These are phyloP conservation scores for Cyphomyrus discorhynchus DNA, from an alignment of 2,113 vertebrate species.

Conservation along the genomic window DNA sequence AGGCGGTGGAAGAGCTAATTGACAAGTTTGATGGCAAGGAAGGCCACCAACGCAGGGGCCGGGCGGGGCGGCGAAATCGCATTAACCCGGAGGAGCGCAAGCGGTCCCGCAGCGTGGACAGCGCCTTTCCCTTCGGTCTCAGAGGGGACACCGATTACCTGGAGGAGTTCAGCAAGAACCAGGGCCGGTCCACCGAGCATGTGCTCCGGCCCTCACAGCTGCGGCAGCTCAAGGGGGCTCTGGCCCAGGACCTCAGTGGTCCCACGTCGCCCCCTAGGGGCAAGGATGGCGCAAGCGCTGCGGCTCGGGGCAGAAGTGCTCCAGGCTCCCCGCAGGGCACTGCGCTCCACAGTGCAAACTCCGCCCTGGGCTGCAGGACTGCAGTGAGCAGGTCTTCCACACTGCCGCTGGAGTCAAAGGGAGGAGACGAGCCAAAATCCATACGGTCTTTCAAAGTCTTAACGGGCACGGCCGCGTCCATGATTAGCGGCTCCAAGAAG, in stretches of 20 bases:
- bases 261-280: constrained; percentile 35
- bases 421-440: constrained; percentile 26
- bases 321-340: constrained; percentile 56
- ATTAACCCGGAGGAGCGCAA: constrained; percentile 82
- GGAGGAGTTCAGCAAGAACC: constrained; percentile 55
- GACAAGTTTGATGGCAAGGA: constrained; percentile 82
- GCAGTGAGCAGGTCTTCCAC: constrained; percentile 45
- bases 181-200: constrained; percentile 74
- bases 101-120: constrained; percentile 84
- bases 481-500: constrained; percentile 32
- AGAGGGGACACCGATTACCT: constrained; percentile 53
- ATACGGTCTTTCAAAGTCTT: constrained; percentile 30
- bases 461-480: constrained; percentile 35
- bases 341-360: constrained; percentile 36
- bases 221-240: constrained; percentile 53
- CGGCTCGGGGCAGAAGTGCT: constrained; percentile 37
- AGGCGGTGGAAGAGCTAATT: constrained; percentile 83
- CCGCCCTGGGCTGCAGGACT: constrained; percentile 44
- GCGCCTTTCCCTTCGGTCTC: constrained; percentile 65
- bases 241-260: constrained; percentile 2
- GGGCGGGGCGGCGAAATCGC: constrained; percentile 74
- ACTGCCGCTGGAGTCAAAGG: constrained; percentile 42
- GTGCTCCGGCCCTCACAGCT: constrained; percentile 75
- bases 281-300: constrained; percentile 33
- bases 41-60: constrained; percentile 70